phyloP scores from a whole-genome alignment of 1,140 invertebrate genomes.

The Cydia strobilella region DNA sequence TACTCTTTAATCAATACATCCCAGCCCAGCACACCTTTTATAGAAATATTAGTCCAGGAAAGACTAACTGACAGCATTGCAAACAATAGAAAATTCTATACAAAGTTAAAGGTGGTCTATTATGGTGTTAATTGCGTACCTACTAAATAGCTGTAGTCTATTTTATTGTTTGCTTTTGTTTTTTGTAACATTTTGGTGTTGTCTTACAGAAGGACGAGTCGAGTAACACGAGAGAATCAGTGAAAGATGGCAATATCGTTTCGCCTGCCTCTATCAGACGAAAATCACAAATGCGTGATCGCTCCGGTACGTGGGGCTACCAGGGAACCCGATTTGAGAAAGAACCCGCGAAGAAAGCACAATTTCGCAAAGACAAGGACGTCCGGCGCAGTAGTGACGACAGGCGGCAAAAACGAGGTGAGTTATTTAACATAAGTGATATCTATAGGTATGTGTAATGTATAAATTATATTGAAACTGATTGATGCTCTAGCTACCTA shows the following conservation, averaged over 20 bases:
- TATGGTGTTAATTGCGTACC: background rate
- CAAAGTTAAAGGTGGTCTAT: too few relatives aligned
- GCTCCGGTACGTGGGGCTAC: constrained; percentile 83
- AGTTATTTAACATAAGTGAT: constrained; percentile 30
- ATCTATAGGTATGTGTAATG: background rate
- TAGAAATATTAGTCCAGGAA: too few relatives aligned
- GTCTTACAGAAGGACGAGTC: constrained; percentile 12
- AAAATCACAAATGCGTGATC: constrained; percentile 50
- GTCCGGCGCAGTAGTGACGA: constrained; percentile 67
- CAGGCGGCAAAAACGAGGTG: constrained; percentile 68
- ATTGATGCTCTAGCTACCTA: too few relatives aligned
- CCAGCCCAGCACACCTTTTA: too few relatives aligned
- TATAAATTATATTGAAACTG: too few relatives aligned
- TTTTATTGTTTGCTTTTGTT: background rate
- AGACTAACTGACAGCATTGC: too few relatives aligned
- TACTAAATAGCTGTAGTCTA: background rate
- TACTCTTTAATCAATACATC: too few relatives aligned
- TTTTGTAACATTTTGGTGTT: background rate
- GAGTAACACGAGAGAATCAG: background rate
- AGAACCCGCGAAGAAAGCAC: constrained; percentile 54
- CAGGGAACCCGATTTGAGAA: constrained; percentile 72
- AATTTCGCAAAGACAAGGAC: constrained; percentile 53
- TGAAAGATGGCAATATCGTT: constrained; percentile 33
- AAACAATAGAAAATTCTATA: too few relatives aligned
- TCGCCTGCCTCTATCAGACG: constrained; percentile 36